Base-by-base conservation (phyloP, 1,140 invertebrate species). In the Philotrypesis tridentata region DNA sequence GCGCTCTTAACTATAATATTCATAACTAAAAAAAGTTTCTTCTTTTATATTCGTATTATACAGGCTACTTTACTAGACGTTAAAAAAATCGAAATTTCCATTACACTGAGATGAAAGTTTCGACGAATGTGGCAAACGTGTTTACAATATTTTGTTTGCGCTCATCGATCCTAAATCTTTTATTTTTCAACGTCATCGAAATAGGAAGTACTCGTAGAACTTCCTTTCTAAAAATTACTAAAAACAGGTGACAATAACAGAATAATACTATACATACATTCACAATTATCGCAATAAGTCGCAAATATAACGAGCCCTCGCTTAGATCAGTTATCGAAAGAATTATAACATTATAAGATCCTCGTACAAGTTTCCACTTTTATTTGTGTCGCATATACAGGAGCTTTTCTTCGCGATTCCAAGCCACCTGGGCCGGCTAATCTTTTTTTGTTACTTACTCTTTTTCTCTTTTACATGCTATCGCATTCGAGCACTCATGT, bases 251-350 rank as follows among this genome's bases (percentile, higher is more conserved):
- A 33, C 23, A 74, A 74, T 23, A 68, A 74, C 29, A 33, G 25
- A 55, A 68, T 17, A 68, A 80, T 80, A 68, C 71, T 74, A 68
- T 74, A 72, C 61, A 74, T 80, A 74, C 71, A 80, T 74, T 80
- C 71, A 74, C 79, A 80, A 80, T 80, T 74, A 74, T 67, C 60
- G 71, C n/a, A 74, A 48, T 21, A 29, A 37, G 29, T 80, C 27
- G 70, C 31, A 37, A 63, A 71, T 61, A 71, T 27, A 55, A 29
- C 43, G 25, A 74, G 29, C 55, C 1, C 27, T 70, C 43, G 27
- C 25, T n/a, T 43, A 29, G 23, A 65, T 65, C 63, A 21, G n/a
- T 27, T 65, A 25, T 65, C 27, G 27, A 23, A 77, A 67, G 67
- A 61, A 14, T 1, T 33, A 55, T 68, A 68, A 78, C 25, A 40